Conservation (phyloP, 2,113 vertebrate species). For the Aleadryas rufinucha region DNA sequence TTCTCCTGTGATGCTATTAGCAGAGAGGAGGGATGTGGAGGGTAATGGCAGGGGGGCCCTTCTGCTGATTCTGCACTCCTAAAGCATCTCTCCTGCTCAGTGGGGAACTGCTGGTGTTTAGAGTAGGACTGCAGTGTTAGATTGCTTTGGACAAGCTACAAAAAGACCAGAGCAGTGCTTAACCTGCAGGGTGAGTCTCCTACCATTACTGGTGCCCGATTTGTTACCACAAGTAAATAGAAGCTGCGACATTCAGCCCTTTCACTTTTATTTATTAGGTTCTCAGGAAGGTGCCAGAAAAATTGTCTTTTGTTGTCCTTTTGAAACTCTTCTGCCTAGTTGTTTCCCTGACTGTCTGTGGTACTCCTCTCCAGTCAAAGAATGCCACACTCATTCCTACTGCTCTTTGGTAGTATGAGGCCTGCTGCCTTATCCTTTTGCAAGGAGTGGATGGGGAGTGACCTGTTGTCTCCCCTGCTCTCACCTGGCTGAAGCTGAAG, state of each 20-base stretch:
- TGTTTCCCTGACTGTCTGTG: not conserved
- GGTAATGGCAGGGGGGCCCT: not conserved
- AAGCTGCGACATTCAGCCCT: not conserved
- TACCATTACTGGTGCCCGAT: not conserved
- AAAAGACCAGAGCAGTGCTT: not conserved
- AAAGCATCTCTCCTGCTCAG: not conserved
- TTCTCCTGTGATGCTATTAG: not conserved
- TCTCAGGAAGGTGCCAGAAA: not conserved
- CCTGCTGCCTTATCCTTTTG: not conserved
- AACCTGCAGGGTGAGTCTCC: not conserved
- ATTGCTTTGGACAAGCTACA: conserved; percentile 42
- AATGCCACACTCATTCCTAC: not conserved
- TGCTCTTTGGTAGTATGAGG: not conserved
- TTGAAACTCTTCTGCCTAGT: not conserved
- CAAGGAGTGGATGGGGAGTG: not conserved
- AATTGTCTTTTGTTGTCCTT: not conserved
- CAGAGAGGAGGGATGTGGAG: not conserved
- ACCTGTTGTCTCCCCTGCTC: not conserved
- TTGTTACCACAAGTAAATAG: conserved; percentile 13
- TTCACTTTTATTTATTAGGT: not conserved
- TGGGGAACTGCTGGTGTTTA: conserved; percentile 20
- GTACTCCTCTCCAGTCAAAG: not conserved
- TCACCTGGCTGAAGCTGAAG: not conserved
- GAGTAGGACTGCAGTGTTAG: not conserved
- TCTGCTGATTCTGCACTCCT: conserved; percentile 18